Conservation (phyloP, 2,888 invertebrate species). For the Bimastos eiseni region DNA sequence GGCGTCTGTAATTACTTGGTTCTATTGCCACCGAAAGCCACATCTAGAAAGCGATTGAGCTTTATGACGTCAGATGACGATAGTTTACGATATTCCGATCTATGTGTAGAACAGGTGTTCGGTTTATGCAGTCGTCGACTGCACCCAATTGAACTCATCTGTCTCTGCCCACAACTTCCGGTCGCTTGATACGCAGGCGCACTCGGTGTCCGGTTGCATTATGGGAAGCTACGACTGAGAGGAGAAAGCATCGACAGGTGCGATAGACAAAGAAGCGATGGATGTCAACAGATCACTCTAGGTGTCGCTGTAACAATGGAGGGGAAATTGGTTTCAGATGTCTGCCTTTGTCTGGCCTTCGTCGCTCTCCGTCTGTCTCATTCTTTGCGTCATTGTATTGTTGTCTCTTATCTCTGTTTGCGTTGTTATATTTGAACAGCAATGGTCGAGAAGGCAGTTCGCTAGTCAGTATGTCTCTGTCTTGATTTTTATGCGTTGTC, state of each 20-base stretch:
- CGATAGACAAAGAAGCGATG: background rate
- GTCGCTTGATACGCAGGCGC: background rate
- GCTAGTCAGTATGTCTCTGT: background rate
- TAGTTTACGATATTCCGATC: background rate
- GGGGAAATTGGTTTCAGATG: background rate
- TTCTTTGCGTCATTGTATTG: background rate
- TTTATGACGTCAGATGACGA: background rate
- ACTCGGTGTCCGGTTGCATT: background rate
- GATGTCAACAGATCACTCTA: background rate
- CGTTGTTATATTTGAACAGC: background rate
- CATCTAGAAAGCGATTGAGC: background rate
- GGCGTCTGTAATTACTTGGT: background rate
- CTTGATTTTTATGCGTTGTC: background rate
- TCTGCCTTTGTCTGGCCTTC: background rate
- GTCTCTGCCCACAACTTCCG: background rate
- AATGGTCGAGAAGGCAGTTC: background rate
- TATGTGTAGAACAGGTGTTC: background rate
- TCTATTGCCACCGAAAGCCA: background rate
- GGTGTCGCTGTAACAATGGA: background rate
- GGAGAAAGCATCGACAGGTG: background rate
- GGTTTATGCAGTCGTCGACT: background rate
- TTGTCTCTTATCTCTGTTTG: background rate
- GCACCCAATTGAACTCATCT: background rate
- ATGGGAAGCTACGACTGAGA: background rate
- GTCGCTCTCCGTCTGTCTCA: background rate